Base-by-base conservation (phyloP, 2,797 vertebrate genomes). In the Poliocrania exsul region DNA sequence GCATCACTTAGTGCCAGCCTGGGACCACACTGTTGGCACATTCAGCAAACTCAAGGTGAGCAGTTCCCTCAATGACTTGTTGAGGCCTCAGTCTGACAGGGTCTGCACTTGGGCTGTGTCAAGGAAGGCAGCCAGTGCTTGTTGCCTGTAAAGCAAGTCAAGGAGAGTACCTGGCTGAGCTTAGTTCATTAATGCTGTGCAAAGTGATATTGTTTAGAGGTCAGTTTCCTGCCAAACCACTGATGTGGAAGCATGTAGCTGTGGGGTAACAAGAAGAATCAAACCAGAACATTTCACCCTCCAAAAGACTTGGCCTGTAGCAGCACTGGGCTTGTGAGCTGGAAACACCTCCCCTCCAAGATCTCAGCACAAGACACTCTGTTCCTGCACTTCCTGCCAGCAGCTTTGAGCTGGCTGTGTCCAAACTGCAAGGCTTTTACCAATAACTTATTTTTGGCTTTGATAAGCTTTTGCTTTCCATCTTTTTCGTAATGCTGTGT, bases 11-110 rank as follows among this genome's bases (percentile, higher is more conserved):
- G 98, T 99, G 33, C 99, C 99, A 19, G 98, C 99, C 77, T 99
- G 99, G 99, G 99, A 99, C 93, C 99, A 99, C 96, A 99, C 99
- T 33, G 94, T 99, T 49, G 98, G 99, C 24, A 99, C 99, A 7
- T 99, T 99, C 96, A 99, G 97, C 97, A 99, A 99, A 56, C 98
- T 99, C 92, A 99, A 99, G 98, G 99, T 99, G 84, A 98, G 98
- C 1, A 4, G 16, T 75, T 91, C 37, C 12, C 24, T 75, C 31
- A 42, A 3, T 66, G n/a, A 62, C 61, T 46, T 51, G 15, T 37
- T 38, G 62, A 16, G 35, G 10, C 37, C 44, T 73, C 44, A 29
- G 18, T 60, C 78, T 70, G 84, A 40, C 37, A 73, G 74, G 33
- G 15, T 46, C 37, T 57, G 44, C 1, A 0, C 61, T 75, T 9